phyloP scores from a whole-genome alignment of 2,888 invertebrate species.

The Megastigmus dorsalis region DNA sequence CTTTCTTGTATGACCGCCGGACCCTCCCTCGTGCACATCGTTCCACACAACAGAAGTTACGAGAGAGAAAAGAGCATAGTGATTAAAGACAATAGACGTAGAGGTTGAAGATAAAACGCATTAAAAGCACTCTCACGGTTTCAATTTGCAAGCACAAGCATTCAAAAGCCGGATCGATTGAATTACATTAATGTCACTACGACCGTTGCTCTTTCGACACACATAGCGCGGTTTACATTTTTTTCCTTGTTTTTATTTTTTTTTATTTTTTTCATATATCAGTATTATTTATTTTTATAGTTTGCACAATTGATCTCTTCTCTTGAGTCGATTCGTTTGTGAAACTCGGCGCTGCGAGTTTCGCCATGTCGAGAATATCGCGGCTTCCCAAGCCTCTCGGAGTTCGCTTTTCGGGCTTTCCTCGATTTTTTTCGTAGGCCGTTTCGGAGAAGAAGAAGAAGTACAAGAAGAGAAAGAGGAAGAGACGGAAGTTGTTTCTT shows the following conservation, averaged over 20 bases:
- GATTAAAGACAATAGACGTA: slow-evolving; percentile 50
- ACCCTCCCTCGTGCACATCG: slow-evolving; percentile 2
- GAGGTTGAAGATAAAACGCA: slow-evolving; percentile 55
- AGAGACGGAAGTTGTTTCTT: slow-evolving; percentile 22
- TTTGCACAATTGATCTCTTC: slow-evolving; percentile 38
- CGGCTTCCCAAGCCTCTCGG: slow-evolving; percentile 27
- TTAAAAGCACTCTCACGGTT: slow-evolving; percentile 55
- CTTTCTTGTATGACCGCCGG: slow-evolving; percentile 30
- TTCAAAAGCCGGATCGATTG: slow-evolving; percentile 52
- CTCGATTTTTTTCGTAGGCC: slow-evolving; percentile 49
- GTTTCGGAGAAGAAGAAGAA: slow-evolving; percentile 43
- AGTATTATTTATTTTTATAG: slow-evolving; percentile 21
- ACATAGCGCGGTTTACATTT: slow-evolving; percentile 45
- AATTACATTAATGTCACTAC: slow-evolving; percentile 49
- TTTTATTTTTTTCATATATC: slow-evolving; percentile 18
- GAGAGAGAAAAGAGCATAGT: slow-evolving; percentile 43
- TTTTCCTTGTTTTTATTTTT: slow-evolving; percentile 20
- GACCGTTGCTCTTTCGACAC: slow-evolving; percentile 44
- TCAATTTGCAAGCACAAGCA: slow-evolving; percentile 56
- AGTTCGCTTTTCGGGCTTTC: slow-evolving; percentile 18
- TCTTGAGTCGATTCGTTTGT: slow-evolving; percentile 27
- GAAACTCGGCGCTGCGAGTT: slow-evolving; percentile 22
- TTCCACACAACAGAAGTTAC: slow-evolving; percentile 37
- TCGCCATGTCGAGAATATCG: slow-evolving; percentile 25
- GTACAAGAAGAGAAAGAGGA: slow-evolving; percentile 23